Conservation (phyloP, 2,888 invertebrate genomes). For the Ochropacha duplaris region DNA sequence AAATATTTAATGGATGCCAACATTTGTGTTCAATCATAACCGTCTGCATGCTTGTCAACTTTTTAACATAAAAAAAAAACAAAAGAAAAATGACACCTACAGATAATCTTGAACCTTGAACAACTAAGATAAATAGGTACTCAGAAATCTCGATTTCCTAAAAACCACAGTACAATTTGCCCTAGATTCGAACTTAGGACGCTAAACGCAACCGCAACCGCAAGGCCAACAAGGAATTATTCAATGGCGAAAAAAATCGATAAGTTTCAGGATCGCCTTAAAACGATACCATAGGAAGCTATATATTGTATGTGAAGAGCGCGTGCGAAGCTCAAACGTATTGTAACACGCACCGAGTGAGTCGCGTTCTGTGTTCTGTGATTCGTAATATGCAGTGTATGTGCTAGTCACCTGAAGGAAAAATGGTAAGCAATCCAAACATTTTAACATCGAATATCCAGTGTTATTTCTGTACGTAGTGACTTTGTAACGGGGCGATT, state of each 20-base stretch:
- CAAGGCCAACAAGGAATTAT: conserved; percentile 8
- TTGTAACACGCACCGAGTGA: conserved; percentile 36
- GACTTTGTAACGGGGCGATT: neutral
- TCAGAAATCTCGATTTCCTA: neutral
- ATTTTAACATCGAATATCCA: neutral
- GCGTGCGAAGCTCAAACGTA: conserved; percentile 43
- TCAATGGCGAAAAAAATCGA: conserved; percentile 10
- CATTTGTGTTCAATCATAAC: no score
- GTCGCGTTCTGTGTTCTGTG: conserved; percentile 42
- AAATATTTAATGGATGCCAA: no score
- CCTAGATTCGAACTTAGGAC: neutral
- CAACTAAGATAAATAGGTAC: neutral
- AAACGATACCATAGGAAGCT: conserved; percentile 27
- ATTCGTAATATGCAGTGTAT: conserved; percentile 29
- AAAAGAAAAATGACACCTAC: no score
- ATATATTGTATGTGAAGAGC: conserved; percentile 47
- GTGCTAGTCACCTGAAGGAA: conserved; percentile 46
- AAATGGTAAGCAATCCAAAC: conserved; percentile 44
- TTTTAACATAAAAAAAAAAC: no score
- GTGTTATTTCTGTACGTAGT: neutral
- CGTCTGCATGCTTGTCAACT: no score
- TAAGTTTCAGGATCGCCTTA: conserved; percentile 21
- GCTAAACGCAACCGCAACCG: neutral
- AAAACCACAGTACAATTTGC: neutral
- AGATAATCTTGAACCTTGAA: neutral